Evolutionary conservation across 2,888 invertebrate genomes (phyloP), one percentile per base, ranked within the genome.

Genomic region (Noctua janthe): DNA sequence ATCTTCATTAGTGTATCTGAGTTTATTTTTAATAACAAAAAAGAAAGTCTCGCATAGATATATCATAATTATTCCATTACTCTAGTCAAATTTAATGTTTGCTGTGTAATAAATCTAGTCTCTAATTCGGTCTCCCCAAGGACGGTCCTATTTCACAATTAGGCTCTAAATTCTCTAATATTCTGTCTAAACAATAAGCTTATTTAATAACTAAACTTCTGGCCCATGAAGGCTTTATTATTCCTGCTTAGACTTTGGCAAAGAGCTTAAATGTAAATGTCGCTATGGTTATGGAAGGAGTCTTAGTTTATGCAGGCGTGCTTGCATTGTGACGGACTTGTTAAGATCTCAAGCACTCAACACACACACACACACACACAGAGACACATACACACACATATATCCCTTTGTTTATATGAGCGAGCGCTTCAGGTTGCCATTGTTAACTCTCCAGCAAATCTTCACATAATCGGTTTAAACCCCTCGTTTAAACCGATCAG

Each of bases 231-330:
- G 56, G 66, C 67, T 84, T 75, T 76, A 77, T 81, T 75, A 76
- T 78, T 74, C 54, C 56, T 67, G n/a, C 39, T 66, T 71, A 39
- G 66, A 66, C 64, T 59, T 74, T 59, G 35, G 64, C 71, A 72
- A 78, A 76, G 74, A 66, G 69, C 71, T 83, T 85, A 74, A 66
- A 35, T 71, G 56, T 43, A 43, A 72, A 56, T 59, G 13, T n/a
- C 59, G 0, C 7, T 66, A n/a, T 29, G 43, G 6, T 23, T 71
- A 56, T 71, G 64, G 70, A 80, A 72, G 13, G 23, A n/a, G 29
- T 13, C 59, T 78, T 84, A 64, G 78, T 82, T 82, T 83, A 83
- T 84, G 88, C 81, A 89, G 80, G 74, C 74, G n/a, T 71, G 71
- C 62, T 43, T 87, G 85, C 81, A 86, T 76, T 74, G 74, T 80